Evolutionary conservation across 2,797 vertebrate genomes (phyloP).

Genomic region (Falco novaeseelandiae): DNA sequence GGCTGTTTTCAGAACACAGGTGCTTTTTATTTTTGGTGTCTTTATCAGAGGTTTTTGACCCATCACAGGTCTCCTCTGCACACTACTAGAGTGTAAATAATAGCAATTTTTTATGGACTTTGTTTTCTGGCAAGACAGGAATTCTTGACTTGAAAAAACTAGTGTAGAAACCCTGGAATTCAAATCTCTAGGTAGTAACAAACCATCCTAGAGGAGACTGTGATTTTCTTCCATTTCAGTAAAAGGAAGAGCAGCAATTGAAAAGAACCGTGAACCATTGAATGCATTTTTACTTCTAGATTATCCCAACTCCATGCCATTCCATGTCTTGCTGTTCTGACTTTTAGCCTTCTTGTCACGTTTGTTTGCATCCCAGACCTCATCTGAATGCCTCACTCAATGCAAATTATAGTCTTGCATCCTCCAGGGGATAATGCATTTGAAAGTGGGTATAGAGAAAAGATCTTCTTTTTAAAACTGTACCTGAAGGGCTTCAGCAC

Average conservation of each 20-base stretch:
- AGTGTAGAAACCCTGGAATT: constrained; percentile 18
- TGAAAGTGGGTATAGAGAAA: constrained; percentile 7
- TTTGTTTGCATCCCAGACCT: constrained; percentile 47
- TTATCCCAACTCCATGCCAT: not conserved
- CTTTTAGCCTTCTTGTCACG: constrained; percentile 46
- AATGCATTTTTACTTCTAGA: not conserved
- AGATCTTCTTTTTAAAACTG: constrained; percentile 7
- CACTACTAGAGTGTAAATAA: constrained; percentile 1
- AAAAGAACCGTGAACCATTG: not conserved
- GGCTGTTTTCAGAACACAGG: not conserved
- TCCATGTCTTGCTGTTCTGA: not conserved
- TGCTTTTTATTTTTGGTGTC: constrained; percentile 17
- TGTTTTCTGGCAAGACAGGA: constrained; percentile 1
- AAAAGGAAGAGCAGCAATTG: not conserved
- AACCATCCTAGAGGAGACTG: not conserved
- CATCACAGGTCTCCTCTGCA: not conserved
- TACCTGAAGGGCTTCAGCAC: constrained; percentile 36
- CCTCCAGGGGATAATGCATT: not conserved
- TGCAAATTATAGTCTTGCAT: constrained; percentile 37
- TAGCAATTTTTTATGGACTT: constrained; percentile 10
- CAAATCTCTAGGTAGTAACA: constrained; percentile 1
- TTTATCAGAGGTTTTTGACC: constrained; percentile 49
- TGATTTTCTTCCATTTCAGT: constrained; percentile 45
- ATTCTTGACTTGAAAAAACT: constrained; percentile 12
- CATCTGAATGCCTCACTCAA: constrained; percentile 19